phyloP scores from a whole-genome alignment of 2,888 invertebrate genomes.

The Chorisops tibialis region DNA sequence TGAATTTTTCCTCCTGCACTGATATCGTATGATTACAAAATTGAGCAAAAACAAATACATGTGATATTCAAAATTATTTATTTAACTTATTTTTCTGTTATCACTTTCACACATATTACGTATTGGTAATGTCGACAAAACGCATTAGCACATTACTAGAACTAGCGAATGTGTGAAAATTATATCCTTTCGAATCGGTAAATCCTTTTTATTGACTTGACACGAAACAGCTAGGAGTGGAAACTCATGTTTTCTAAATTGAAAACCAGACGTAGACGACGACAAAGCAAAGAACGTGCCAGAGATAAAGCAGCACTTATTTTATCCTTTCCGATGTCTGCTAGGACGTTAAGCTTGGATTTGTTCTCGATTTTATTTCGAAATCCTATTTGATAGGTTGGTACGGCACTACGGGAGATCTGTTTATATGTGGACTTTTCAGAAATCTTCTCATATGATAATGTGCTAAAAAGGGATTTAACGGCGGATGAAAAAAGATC shows the following conservation, averaged over 20 bases:
- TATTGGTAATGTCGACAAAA: no score
- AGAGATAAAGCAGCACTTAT: slow-evolving; percentile 30
- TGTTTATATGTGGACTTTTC: neutral
- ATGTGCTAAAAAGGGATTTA: slow-evolving; percentile 7
- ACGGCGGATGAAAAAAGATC: no score
- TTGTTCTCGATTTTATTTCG: slow-evolving; percentile 32
- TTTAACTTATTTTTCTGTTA: no score
- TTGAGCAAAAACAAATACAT: no score
- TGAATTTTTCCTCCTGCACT: no score
- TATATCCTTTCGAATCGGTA: slow-evolving; percentile 31
- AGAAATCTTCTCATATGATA: slow-evolving; percentile 16
- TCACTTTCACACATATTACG: no score
- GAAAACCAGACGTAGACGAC: slow-evolving; percentile 27
- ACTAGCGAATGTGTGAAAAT: slow-evolving; percentile 8
- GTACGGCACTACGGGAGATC: neutral
- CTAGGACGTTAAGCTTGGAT: slow-evolving; percentile 29
- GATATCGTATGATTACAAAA: no score
- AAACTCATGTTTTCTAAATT: slow-evolving; percentile 33
- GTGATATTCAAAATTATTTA: no score
- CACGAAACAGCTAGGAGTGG: slow-evolving; percentile 33
- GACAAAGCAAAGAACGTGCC: slow-evolving; percentile 24
- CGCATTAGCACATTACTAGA: slow-evolving; percentile 6
- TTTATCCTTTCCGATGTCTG: slow-evolving; percentile 25
- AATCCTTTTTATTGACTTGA: slow-evolving; percentile 35
- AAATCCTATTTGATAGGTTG: slow-evolving; percentile 30